phyloP scores from a whole-genome alignment of 1,140 invertebrate genomes.

The fruit fly (Drosophila melanogaster) region DNA sequence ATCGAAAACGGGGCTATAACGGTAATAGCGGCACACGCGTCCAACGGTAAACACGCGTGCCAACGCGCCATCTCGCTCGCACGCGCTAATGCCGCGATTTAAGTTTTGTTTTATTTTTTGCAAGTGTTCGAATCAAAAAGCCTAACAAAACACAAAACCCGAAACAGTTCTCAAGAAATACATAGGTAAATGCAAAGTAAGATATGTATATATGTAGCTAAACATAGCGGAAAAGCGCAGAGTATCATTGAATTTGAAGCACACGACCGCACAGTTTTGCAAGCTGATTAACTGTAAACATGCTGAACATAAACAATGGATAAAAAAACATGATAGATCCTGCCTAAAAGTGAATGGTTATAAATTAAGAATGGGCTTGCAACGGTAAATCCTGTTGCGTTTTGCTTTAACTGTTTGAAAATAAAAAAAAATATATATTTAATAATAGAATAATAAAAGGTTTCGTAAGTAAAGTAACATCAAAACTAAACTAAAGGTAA shows the following conservation, averaged over 20 bases:
- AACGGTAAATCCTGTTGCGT: no score
- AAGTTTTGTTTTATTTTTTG: constrained; percentile 8
- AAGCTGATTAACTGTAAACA: no score
- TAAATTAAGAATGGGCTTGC: no score
- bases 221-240: background rate
- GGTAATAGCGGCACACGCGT: constrained; percentile 20
- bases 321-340: no score
- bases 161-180: background rate
- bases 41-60: constrained; percentile 26
- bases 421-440: background rate
- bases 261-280: constrained; percentile 1
- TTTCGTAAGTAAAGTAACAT: background rate
- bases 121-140: constrained; percentile 6
- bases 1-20: constrained; percentile 29
- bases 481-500: background rate
- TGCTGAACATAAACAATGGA: no score
- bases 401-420: no score
- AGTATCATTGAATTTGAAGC: background rate
- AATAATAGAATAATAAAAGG: no score
- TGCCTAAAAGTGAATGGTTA: no score
- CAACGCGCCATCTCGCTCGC: constrained; percentile 23
- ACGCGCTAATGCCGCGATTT: constrained; percentile 11
- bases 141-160: background rate
- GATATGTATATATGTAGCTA: no score
- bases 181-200: background rate